Conservation (phyloP, 53 echinoderm and acorn worm species). For the Mesocentrotus franciscanus region DNA sequence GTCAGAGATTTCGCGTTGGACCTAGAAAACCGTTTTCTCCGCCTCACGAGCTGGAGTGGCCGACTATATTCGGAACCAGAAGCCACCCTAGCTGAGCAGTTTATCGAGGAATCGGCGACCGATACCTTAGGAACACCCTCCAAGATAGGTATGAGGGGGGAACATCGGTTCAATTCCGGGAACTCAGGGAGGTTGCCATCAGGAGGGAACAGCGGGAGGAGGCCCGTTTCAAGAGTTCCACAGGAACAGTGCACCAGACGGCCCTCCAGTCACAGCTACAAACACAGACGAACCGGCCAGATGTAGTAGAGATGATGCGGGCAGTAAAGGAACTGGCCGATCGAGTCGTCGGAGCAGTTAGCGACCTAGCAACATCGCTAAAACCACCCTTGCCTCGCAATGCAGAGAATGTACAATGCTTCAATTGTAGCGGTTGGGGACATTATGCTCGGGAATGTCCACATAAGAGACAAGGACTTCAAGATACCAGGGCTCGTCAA, state of each 20-base stretch:
- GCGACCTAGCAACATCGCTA: not conserved
- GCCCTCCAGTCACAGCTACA: slow-evolving; percentile 39
- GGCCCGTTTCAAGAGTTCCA: slow-evolving; percentile 25
- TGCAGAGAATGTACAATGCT: slow-evolving; percentile 22
- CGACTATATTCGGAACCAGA: too few relatives aligned
- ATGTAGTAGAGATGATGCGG: not conserved
- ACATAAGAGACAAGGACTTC: too few relatives aligned
- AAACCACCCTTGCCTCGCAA: slow-evolving; percentile 5
- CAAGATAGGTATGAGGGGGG: slow-evolving; percentile 37
- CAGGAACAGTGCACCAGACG: not conserved
- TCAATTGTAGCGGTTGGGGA: too few relatives aligned
- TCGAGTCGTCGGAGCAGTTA: slow-evolving; percentile 27
- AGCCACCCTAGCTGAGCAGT: too few relatives aligned
- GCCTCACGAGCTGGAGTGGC: too few relatives aligned
- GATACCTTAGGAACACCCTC: slow-evolving; percentile 45
- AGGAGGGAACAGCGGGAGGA: slow-evolving; percentile 62
- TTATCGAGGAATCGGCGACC: too few relatives aligned
- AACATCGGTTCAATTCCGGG: slow-evolving; percentile 42
- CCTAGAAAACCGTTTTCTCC: too few relatives aligned
- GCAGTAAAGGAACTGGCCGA: slow-evolving; percentile 10
- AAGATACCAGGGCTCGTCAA: too few relatives aligned
- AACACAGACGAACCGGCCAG: not conserved
- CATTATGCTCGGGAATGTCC: too few relatives aligned
- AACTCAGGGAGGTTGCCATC: too few relatives aligned
- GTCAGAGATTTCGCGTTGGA: too few relatives aligned